Conservation (phyloP, 2,888 invertebrate species). For the Noctua pronuba region DNA sequence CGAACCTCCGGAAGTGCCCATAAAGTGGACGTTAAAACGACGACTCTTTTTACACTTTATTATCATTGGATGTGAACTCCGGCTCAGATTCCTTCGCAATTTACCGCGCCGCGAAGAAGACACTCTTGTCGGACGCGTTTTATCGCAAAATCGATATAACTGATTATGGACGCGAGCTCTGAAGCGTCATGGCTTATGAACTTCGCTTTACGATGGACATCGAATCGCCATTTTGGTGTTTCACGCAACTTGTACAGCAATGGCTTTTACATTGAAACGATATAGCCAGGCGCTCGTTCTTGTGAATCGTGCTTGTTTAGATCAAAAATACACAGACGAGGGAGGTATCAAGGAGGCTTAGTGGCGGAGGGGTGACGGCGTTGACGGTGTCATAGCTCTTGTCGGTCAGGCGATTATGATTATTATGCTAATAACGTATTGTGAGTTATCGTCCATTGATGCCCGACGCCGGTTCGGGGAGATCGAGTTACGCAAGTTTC, state of each 20-base stretch:
- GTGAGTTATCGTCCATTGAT: constrained; percentile 85
- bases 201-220: constrained; percentile 83
- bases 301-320: constrained; percentile 42
- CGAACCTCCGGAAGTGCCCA: constrained; percentile 86
- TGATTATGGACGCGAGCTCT: constrained; percentile 82
- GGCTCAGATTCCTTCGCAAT: constrained; percentile 89
- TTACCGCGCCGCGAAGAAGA: constrained; percentile 82
- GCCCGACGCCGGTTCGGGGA: constrained; percentile 81
- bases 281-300: constrained; percentile 41
- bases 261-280: constrained; percentile 60
- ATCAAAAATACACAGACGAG: constrained; percentile 45
- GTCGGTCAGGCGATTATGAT: constrained; percentile 75
- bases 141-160: constrained; percentile 88
- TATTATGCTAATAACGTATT: constrained; percentile 88
- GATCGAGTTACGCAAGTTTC: constrained; percentile 89
- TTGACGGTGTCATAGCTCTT: constrained; percentile 50
- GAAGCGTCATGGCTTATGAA: constrained; percentile 85
- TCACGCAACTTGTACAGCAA: constrained; percentile 65
- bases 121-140: constrained; percentile 83
- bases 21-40: constrained; percentile 90
- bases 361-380: constrained; percentile 39
- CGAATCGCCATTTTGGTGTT: constrained; percentile 75
- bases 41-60: constrained; percentile 90
- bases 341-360: constrained; percentile 47
- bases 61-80: constrained; percentile 90